A percentile compares a stretch with the other conserved stretches of the same genome.
Conservation (phyloP, 2,797 vertebrate species). For the Sebastolobus altivelis region DNA sequence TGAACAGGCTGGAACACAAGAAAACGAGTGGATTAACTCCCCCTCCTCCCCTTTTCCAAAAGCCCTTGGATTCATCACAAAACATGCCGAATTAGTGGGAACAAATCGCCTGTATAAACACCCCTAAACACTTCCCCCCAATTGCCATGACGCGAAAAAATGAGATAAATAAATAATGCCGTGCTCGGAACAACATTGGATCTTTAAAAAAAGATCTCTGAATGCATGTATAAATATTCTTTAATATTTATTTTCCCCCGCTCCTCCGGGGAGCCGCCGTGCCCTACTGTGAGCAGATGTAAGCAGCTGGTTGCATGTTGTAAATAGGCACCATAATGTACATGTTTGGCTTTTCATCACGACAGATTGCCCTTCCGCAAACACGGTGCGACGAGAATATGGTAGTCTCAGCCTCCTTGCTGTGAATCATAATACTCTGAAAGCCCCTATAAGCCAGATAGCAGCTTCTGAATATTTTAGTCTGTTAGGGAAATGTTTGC, state of each 20-base stretch:
- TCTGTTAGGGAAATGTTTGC: constrained; percentile 70
- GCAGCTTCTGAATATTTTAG: constrained; percentile 78
- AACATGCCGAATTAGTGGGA: constrained; percentile 74
- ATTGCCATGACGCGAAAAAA: constrained; percentile 27
- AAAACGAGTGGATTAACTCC: constrained; percentile 75
- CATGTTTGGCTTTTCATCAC: constrained; percentile 65
- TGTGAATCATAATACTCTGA: constrained; percentile 63
- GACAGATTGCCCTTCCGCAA: constrained; percentile 63
- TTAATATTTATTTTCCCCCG: constrained; percentile 30
- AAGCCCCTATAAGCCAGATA: constrained; percentile 69
- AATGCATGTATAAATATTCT: constrained; percentile 1
- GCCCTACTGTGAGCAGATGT: constrained; percentile 57
- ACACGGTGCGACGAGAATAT: constrained; percentile 38
- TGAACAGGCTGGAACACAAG: constrained; percentile 77
- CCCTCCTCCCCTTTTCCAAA: constrained; percentile 34
- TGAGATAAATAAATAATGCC: constrained; percentile 31
- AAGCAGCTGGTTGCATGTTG: constrained; percentile 55
- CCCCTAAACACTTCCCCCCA: constrained; percentile 59
- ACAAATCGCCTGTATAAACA: constrained; percentile 70
- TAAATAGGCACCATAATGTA: constrained; percentile 64
- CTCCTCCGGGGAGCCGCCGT: constrained; percentile 34
- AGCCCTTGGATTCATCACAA: constrained; percentile 73
- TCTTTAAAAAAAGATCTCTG: constrained; percentile 13
- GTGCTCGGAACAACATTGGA: constrained; percentile 4
- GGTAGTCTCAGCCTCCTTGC: constrained; percentile 45